Base-by-base conservation (phyloP, 2,888 invertebrate genomes). In the Diarsia mendica region DNA sequence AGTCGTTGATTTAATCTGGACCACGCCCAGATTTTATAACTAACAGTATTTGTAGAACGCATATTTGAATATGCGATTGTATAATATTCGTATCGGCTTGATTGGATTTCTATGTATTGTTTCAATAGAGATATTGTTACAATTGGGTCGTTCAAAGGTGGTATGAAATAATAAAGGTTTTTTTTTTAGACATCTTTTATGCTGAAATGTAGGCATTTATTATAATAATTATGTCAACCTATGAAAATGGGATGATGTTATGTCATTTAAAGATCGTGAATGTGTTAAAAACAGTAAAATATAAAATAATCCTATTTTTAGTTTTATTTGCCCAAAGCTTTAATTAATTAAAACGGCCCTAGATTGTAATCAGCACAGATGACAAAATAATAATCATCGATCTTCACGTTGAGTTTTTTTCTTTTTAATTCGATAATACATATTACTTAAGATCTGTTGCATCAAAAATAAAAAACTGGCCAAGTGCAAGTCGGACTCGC, bases 21-120 rank as follows among this genome's bases (percentile, higher is more conserved):
- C 82, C 82, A 81, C 81, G 58, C 83, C 81, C 68, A 55, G 51
- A 49, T 33, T 80, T 60, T 81, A 65, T 60, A 74, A 46, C 44
- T 18, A 39, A 55, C 23, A 53, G 66, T 73, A 77, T 81, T 77
- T 74, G 77, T 77, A 13, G 9, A 28, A 53, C 53, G 65, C 65
- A 63, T 70, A 67, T 74, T 77, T 72, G 46, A 73, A 61, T 84
- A 58, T 51, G 67, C 49, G 39, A 68, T 77, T 80, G 64, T 39
- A n/a, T 77, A 84, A 72, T 66, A 66, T 64, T 69, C 13, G 39
- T 58, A 53, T 13, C n/a, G 13, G 15, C 58, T 53, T 66, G 61
- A 71, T 73, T 76, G 2, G 66, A 33, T 66, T 61, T 60, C n/a
- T 60, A 46, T 6, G 13, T 63, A n/a, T 51, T 53, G 60, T 69